Base-by-base conservation (phyloP, 2,888 invertebrate genomes). In the Papilio demoleus region DNA sequence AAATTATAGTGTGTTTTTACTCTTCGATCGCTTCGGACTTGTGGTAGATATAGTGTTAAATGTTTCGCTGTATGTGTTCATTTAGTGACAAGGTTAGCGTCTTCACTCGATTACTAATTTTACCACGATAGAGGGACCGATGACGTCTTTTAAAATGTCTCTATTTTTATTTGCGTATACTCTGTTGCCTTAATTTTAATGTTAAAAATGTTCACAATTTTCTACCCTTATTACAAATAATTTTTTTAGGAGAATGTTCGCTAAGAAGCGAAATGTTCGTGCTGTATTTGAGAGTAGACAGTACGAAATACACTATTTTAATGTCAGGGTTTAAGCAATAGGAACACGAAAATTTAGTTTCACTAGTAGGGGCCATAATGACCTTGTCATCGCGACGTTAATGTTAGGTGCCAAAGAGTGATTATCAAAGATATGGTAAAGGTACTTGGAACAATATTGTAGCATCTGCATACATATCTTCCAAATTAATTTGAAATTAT, bases 331-430 rank as follows among this genome's bases (percentile, higher is more conserved):
- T 74, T 79, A 83, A 79, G 85, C 86, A 83, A 81, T 78, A 78
- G 77, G 76, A 75, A 79, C 74, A 72, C 71, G 76, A 77, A 64
- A 74, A 72, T 75, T 72, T 70, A 73, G 77, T 77, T 77, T 78
- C 81, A 83, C 79, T 80, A 79, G 77, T 75, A 78, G 80, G 82
- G 85, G 81, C 78, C 82, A 79, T 79, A 75, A 75, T 78, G 80
- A 83, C 80, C 73, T 70, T 70, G 81, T 82, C 81, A 82, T 79
- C 82, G 79, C 79, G 84, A 87, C 81, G 81, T 86, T 81, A 83
- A 78, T 81, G 85, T 89, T 88, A 88, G 90, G 92, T 92, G 92
- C 92, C 92, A 92, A 92, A 92, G 92, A 92, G 84, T 87, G 87
- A 86, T 84, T 90, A 92, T 92, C 92, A 92, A 92, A 92, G 92